A percentile compares a stretch with the other conserved stretches of the same genome.
phyloP scores from a whole-genome alignment of 2,113 vertebrate species.

The Lagopus muta region DNA sequence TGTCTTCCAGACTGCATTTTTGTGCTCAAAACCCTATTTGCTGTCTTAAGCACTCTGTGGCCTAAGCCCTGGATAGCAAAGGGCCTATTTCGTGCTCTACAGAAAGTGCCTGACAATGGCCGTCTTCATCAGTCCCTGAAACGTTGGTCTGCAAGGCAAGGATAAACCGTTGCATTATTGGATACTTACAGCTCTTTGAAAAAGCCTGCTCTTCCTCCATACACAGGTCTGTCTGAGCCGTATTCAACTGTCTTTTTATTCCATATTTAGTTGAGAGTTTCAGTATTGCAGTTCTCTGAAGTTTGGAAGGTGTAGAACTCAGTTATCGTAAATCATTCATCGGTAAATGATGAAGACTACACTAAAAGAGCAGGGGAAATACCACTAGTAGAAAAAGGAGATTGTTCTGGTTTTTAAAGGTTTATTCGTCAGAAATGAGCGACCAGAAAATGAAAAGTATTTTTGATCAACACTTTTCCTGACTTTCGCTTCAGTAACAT shows the following conservation, averaged over 20 bases:
- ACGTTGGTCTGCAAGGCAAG: accelerated
- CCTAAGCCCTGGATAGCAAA: neutral
- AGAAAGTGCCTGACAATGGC: neutral
- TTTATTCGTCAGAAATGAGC: slow-evolving; percentile 36
- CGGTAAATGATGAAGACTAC: neutral
- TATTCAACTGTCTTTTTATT: neutral
- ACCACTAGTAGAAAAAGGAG: neutral
- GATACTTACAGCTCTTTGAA: neutral
- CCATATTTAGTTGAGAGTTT: neutral
- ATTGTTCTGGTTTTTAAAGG: slow-evolving; percentile 36
- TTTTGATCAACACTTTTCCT: slow-evolving; percentile 46
- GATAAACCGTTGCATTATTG: neutral
- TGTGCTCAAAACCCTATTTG: accelerated
- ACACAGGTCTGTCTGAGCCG: neutral
- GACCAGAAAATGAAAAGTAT: slow-evolving; percentile 47
- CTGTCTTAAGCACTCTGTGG: neutral
- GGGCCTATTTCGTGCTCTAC: accelerated
- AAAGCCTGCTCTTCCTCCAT: neutral
- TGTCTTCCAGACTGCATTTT: neutral
- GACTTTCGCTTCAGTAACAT: slow-evolving; percentile 57
- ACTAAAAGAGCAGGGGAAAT: neutral
- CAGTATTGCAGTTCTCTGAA: neutral
- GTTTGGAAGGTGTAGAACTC: neutral
- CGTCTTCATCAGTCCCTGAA: neutral
- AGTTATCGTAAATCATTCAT: slow-evolving; percentile 6